Conservation (phyloP, 2,888 invertebrate species). For the Crossocerus cetratus region DNA sequence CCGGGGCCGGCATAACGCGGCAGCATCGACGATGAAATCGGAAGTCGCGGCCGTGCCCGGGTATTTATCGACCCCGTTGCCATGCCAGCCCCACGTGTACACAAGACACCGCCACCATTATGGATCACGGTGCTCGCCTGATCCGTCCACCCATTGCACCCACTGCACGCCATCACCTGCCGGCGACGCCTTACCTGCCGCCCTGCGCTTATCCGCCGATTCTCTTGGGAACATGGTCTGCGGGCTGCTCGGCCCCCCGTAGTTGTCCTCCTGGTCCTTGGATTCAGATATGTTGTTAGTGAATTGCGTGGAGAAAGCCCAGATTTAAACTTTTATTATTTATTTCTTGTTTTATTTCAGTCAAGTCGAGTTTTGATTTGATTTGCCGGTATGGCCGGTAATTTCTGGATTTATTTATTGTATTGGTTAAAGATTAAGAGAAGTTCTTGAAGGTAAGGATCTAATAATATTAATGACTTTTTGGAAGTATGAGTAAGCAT, state of each 20-base stretch:
- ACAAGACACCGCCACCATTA: slow-evolving; percentile 67
- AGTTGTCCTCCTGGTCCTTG: too few species aligned
- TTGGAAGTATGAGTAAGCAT: too few species aligned
- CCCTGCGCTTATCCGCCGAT: neutral
- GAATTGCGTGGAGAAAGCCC: slow-evolving; percentile 19
- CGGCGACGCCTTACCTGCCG: too few species aligned
- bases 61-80: slow-evolving; percentile 75
- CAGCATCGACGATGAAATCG: slow-evolving; percentile 60
- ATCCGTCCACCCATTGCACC: slow-evolving; percentile 32
- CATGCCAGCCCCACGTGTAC: slow-evolving; percentile 75
- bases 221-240: neutral
- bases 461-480: too few species aligned
- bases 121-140: slow-evolving; percentile 55
- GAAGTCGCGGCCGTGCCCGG: slow-evolving; percentile 64
- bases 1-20: slow-evolving; percentile 42
- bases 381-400: too few species aligned
- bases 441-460: too few species aligned
- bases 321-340: too few species aligned
- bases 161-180: slow-evolving; percentile 46
- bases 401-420: too few species aligned
- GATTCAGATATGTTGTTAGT: too few species aligned
- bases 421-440: too few species aligned
- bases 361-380: too few species aligned
- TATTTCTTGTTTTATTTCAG: too few species aligned
- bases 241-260: neutral